Base-by-base conservation (phyloP, 2,113 vertebrate genomes). In the Otis tarda region DNA sequence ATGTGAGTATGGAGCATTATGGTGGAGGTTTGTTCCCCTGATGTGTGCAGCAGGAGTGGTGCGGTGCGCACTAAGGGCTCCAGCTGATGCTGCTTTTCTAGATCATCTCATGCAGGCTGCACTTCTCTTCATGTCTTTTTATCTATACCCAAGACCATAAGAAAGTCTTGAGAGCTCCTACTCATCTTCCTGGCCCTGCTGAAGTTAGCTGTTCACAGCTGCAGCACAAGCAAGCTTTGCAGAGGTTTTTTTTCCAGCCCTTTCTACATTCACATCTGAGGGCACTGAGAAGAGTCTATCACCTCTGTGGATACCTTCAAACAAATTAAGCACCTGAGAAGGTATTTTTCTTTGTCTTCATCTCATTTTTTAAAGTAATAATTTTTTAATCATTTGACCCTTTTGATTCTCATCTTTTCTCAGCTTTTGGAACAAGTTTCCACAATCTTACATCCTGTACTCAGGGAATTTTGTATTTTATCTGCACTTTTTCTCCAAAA, bases 361-460 rank as follows among this genome's bases (percentile, higher is more conserved):
- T 70, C 59, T 71, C 6, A 7, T 1, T 64, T 90, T 80, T 49
- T 57, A 68, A 79, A 53, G 3, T 43, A 83, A 2, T 22, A 43
- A 10, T 9, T 49, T 60, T 83, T 75, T 18, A 14, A 70, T 37
- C 0, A 2, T 57, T 70, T 70, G 6, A 43, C 79, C 17, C 11
- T 67, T 83, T 79, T 53, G 16, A 82, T 83, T 2, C 14, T 52
- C 2, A 15, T 23, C 14, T 25, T 67, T 60, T 49, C 25, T 41
- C 2, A 1, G 6, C n/a, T 81, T 81, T 73, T 69, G 15, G 3
- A 74, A 31, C 5, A 59, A 20, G 30, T 61, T 82, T 47, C 30
- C 2, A 2, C 23, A 83, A n/a, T 1, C 3, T 56, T 30, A 50
- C 3, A 37, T 6, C 1, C 4, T 83, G 5, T 83, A 23, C 14